A percentile compares a stretch with the other conserved stretches of the same genome.
Evolutionary conservation across 2,888 invertebrate genomes (phyloP).

Genomic region (Lithophane ornitopus): DNA sequence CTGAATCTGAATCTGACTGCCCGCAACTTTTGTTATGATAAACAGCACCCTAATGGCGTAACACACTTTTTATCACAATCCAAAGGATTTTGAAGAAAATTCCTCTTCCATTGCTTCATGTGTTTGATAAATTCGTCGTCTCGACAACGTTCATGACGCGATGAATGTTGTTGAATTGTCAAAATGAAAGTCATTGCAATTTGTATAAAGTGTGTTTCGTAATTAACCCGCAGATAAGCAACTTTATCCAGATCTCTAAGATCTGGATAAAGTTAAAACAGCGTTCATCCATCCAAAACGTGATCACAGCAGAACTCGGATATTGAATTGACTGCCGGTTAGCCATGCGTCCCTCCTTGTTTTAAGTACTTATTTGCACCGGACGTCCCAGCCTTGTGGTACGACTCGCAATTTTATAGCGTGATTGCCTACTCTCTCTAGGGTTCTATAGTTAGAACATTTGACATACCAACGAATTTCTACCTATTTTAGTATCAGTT

Average conservation of each 20-base stretch:
- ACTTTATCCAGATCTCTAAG: too few species aligned
- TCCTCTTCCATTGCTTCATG: too few species aligned
- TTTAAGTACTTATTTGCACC: conserved; percentile 28
- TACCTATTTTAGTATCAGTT: not conserved
- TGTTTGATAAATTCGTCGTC: too few species aligned
- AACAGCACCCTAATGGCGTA: not conserved
- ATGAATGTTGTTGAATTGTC: too few species aligned
- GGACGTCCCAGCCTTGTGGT: conserved; percentile 46
- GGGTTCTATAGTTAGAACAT: conserved; percentile 39
- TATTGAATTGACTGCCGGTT: conserved; percentile 26
- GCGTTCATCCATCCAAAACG: conserved; percentile 18
- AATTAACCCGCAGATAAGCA: too few species aligned
- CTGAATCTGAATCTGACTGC: not conserved
- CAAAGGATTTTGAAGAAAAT: too few species aligned
- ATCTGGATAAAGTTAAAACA: conserved; percentile 3
- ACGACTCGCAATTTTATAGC: conserved; percentile 26
- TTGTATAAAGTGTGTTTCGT: too few species aligned
- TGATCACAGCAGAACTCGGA: conserved; percentile 19
- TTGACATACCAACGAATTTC: conserved; percentile 22
- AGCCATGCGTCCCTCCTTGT: conserved; percentile 29
- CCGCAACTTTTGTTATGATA: not conserved
- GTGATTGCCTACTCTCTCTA: conserved; percentile 32
- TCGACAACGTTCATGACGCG: too few species aligned
- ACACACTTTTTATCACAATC: too few species aligned
- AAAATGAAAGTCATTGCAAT: too few species aligned